Evolutionary conservation across 2,797 vertebrate genomes (phyloP), one percentile per base, ranked within the genome.

Genomic region (Acanthopagrus latus): DNA sequence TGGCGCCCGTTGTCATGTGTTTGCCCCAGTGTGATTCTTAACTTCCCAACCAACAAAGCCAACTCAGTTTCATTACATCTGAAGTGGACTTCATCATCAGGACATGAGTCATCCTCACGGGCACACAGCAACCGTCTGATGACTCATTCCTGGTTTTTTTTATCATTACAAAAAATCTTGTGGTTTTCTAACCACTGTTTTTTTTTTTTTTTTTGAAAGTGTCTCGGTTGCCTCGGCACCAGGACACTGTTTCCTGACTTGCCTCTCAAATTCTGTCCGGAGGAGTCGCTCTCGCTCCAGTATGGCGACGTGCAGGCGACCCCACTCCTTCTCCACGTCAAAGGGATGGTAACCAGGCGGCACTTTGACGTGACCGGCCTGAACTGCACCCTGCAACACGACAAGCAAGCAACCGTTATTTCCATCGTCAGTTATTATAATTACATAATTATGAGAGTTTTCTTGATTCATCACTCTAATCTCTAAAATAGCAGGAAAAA

Each of bases 241-340:
- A 46, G 20, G 59, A 1, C 74, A 81, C 2, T 0, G 23, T 5
- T 44, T 16, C 16, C 59, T 10, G 27, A 12, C 83, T 90, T 51
- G 94, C 98, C 97, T 95, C 93, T 99, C 97, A 48, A 97, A 97
- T 67, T 99, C 97, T 0, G 89, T 94, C 8, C 97, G 93, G 51
- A 99, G 96, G 70, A 97, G 95, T 46, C 96, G 95, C 91, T 99
- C 98, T 4, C 98, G 75, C 92, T 99, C 97, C 93, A 98, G 93
- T 20, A 99, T 97, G 65, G 97, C 96, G 2, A 97, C 95, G 1
- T 98, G 97, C 64, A 99, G 95, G n/a, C 93, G 94, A 6, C 97
- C 98, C 97, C 98, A 99, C 51, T 99, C 97, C 91, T 99, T 98
- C 93, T 99, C 97, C 91, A 98, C 97, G 0, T 99, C 97, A 7